A percentile compares a stretch with the other conserved stretches of the same genome.
Conservation (phyloP, 2,797 vertebrate genomes). For the Amblyopsis hoosieri region DNA sequence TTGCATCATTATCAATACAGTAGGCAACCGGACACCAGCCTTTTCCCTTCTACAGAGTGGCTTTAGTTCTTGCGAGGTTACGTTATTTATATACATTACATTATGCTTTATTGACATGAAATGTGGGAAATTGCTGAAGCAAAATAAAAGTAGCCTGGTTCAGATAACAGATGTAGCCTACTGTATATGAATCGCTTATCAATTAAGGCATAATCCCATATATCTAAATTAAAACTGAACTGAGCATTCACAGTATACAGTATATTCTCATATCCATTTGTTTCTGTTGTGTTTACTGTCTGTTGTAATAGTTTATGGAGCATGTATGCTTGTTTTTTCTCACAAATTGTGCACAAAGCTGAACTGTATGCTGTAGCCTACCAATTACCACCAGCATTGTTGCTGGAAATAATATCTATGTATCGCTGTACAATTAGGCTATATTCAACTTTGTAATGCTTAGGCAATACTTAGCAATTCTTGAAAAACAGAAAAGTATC, state of each 20-base stretch:
- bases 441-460: not conserved
- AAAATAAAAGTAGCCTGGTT: not conserved
- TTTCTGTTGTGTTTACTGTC: too few relatives aligned
- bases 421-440: not conserved
- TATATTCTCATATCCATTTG: too few relatives aligned
- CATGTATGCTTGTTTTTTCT: too few relatives aligned
- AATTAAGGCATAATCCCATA: not conserved
- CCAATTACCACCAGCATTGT: too few relatives aligned
- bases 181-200: not conserved
- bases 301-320: too few relatives aligned
- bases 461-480: not conserved
- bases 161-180: not conserved
- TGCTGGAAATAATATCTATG: not conserved
- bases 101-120: not conserved
- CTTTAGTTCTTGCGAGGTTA: not conserved
- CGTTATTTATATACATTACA: not conserved
- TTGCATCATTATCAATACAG: not conserved
- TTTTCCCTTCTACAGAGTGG: not conserved
- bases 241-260: too few relatives aligned
- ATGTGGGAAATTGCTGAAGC: not conserved
- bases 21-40: not conserved
- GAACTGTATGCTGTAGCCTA: too few relatives aligned
- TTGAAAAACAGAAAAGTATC: too few relatives aligned
- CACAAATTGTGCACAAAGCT: too few relatives aligned
- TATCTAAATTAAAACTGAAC: not conserved